Base-by-base conservation (phyloP, 2,888 invertebrate species). In the Limnephilus lunatus region DNA sequence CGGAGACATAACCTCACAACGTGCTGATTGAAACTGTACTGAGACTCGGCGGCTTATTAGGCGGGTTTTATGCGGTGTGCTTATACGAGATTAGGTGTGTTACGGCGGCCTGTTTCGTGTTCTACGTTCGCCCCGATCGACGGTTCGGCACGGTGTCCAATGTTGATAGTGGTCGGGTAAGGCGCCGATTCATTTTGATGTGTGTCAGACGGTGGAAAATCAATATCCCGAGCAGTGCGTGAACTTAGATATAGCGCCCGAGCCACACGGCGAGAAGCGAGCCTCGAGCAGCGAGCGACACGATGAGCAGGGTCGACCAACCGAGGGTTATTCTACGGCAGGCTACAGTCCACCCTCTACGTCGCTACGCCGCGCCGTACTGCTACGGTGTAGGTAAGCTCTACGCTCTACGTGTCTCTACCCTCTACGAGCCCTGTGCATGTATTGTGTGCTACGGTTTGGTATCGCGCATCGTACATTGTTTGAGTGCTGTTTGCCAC, bases 141-240 rank as follows among this genome's bases (percentile, higher is more conserved):
- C 31, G 82, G 82, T 31, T 82, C 31, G 68, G 68, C 32, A 82
- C 82, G 68, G 68, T 82, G 82, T 82, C 82, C 82, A 19, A 32
- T 32, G 68, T 32, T 82, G 82, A 82, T 31, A 31, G 82, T 32
- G 82, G 82, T 31, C 82, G 82, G 82, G 30, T 32, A 68, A 68
- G 31, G 82, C 32, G 82, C 32, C 31, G 31, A 32, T 82, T 31
- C 82, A 82, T 82, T 32, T 31, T 82, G 82, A 82, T 82, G 82
- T 82, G 32, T 82, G 82, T 82, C 82, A 82, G 82, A 82, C 82
- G 30, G 82, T 32, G 82, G 31, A 82, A 82, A 82, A 82, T 82
- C 82, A 82, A 82, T 82, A 82, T 32, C 82, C 68, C 68, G 68
- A 68, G 82, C 31, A 82, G 82, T 82, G 82, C 82, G 82, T 82